Evolutionary conservation across 2,888 invertebrate genomes (phyloP).

Genomic region (Dolomedes plantarius): DNA sequence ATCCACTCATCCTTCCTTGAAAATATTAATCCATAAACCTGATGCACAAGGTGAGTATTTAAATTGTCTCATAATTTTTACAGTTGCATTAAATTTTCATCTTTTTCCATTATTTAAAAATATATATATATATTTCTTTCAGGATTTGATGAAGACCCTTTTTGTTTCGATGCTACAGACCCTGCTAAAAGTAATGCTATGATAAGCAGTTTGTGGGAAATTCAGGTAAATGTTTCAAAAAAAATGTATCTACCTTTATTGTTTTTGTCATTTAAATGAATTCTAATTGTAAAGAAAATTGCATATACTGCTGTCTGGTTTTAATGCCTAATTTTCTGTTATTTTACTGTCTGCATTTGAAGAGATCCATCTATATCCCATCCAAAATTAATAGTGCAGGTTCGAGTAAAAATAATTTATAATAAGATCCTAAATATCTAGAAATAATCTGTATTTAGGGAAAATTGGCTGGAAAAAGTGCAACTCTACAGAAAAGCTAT

Average conservation of each 20-base stretch:
- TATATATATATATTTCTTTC: no score
- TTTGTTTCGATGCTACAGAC: constrained; percentile 87
- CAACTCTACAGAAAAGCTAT: no score
- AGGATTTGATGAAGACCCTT: constrained; percentile 84
- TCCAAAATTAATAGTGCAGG: no score
- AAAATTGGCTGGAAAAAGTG: no score
- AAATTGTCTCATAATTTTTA: neutral
- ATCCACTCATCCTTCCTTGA: constrained; percentile 81
- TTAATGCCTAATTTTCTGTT: no score
- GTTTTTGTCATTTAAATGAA: neutral
- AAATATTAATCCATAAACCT: constrained; percentile 20
- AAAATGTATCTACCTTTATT: neutral
- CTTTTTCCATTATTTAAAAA: neutral
- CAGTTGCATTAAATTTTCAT: neutral
- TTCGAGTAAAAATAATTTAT: no score
- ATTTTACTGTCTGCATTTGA: no score
- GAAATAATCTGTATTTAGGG: no score
- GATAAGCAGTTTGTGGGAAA: constrained; percentile 95
- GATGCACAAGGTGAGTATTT: constrained; percentile 19
- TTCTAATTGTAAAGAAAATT: neutral
- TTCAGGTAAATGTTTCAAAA: constrained; percentile 78
- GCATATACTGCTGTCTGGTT: no score
- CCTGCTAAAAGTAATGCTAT: constrained; percentile 88
- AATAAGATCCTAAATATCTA: no score
- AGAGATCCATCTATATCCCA: no score